Conservation (phyloP, 2,113 vertebrate genomes). For the Myotis lucifugus region DNA sequence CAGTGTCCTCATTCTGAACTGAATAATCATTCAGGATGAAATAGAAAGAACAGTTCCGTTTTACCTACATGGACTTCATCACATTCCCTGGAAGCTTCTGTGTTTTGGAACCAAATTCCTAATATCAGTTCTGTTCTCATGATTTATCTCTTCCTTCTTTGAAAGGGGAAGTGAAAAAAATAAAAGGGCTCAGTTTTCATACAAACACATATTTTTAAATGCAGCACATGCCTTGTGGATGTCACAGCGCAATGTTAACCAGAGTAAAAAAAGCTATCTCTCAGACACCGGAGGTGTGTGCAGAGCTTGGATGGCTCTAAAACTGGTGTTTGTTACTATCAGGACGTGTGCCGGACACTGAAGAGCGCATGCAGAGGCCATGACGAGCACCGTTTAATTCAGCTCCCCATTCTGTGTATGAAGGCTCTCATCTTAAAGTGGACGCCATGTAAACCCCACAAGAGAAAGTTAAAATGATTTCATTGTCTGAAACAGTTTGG, state of each 20-base stretch:
- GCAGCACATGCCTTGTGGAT: too few species aligned
- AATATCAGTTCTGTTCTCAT: not conserved
- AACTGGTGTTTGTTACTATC: not conserved
- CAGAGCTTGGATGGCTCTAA: not conserved
- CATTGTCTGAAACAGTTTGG: not conserved
- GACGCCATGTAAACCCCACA: not conserved
- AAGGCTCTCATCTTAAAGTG: not conserved
- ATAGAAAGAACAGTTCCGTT: not conserved
- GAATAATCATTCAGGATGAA: not conserved
- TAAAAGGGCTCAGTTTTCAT: not conserved
- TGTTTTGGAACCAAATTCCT: not conserved
- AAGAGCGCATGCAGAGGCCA: not conserved
- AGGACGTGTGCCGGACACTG: not conserved
- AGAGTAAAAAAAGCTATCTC: not conserved
- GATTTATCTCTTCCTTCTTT: conserved; percentile 36
- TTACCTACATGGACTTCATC: not conserved
- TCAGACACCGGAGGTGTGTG: not conserved
- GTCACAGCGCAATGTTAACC: not conserved
- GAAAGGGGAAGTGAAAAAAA: conserved; percentile 41
- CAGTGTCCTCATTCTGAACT: not conserved
- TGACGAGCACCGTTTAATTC: not conserved
- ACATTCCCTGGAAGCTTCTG: conserved; percentile 4
- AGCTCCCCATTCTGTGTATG: not conserved
- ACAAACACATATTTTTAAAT: not conserved
- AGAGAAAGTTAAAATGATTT: not conserved